These are phyloP conservation scores for Agriotes lineatus DNA, from an alignment of 2,888 invertebrate species.

Conservation along the genomic window DNA sequence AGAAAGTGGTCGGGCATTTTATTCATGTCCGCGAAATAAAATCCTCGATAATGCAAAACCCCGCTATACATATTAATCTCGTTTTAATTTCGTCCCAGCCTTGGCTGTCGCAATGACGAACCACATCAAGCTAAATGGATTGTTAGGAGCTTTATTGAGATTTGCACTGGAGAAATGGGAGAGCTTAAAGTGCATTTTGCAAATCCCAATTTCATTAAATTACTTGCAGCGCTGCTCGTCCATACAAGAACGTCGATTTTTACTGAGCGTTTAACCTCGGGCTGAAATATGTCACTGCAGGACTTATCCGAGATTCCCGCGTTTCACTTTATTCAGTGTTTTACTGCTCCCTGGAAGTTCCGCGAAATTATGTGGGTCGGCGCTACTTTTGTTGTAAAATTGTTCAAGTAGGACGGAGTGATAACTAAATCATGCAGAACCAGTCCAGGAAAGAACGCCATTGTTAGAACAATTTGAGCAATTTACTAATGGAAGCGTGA, in stretches of 20 bases:
- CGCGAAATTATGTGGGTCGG: too few relatives aligned
- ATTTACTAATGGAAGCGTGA: too few relatives aligned
- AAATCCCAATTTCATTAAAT: constrained; percentile 14
- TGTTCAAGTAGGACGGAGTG: too few relatives aligned
- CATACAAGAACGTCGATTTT: constrained; percentile 19
- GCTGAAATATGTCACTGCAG: constrained; percentile 12
- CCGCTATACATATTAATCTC: neutral
- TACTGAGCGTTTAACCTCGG: constrained; percentile 5
- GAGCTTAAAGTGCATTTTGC: constrained; percentile 11
- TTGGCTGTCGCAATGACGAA: neutral
- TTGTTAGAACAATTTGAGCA: too few relatives aligned
- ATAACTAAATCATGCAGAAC: too few relatives aligned
- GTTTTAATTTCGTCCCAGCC: neutral
- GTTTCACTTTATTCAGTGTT: constrained; percentile 13
- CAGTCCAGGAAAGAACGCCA: too few relatives aligned
- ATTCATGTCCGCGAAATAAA: too few relatives aligned
- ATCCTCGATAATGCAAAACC: neutral
- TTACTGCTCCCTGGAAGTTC: neutral
- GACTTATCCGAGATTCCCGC: constrained; percentile 5
- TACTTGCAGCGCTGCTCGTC: neutral
- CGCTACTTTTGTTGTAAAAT: too few relatives aligned
- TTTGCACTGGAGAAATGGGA: constrained; percentile 9
- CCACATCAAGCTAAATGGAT: neutral
- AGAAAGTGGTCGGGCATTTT: neutral
- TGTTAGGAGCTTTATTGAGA: neutral